These are phyloP conservation scores for Hephaestus fuliginosus DNA, from an alignment of 2,797 vertebrate genomes.

Conservation along the genomic window DNA sequence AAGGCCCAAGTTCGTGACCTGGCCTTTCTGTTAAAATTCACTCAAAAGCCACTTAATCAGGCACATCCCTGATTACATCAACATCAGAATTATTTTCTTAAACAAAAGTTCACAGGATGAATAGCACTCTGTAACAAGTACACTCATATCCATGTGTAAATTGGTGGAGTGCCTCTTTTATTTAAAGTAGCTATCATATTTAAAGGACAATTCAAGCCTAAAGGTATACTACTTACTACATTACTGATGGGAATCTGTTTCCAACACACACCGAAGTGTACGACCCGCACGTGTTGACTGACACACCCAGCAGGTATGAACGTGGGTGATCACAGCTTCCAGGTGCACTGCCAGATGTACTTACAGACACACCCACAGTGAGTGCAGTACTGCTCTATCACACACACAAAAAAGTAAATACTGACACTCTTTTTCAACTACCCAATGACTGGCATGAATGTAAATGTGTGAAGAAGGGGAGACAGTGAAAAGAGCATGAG, in stretches of 20 bases:
- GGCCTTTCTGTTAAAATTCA: not conserved
- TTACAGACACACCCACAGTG: not conserved
- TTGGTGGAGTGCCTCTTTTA: not conserved
- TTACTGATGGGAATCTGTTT: not conserved
- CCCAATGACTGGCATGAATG: not conserved
- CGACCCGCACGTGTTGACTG: not conserved
- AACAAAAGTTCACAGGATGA: not conserved
- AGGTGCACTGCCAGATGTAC: not conserved
- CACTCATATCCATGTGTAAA: not conserved
- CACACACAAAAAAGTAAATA: not conserved
- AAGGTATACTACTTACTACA: not conserved
- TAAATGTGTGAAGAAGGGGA: conserved; percentile 17
- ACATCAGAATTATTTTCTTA: too few species aligned
- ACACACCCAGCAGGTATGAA: not conserved
- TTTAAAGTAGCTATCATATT: too few species aligned
- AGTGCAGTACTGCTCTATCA: not conserved
- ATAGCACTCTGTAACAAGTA: not conserved
- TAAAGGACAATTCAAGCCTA: conserved; percentile 6
- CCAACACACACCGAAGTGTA: not conserved
- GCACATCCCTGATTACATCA: not conserved
- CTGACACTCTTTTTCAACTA: not conserved
- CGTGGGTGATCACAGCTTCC: not conserved
- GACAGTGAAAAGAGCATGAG: conserved; percentile 5
- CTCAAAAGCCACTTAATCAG: not conserved
- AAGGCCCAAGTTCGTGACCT: not conserved